Base-by-base conservation (phyloP, 37 sponge, comb jelly and placozoan species). In the Ianthella basta region DNA sequence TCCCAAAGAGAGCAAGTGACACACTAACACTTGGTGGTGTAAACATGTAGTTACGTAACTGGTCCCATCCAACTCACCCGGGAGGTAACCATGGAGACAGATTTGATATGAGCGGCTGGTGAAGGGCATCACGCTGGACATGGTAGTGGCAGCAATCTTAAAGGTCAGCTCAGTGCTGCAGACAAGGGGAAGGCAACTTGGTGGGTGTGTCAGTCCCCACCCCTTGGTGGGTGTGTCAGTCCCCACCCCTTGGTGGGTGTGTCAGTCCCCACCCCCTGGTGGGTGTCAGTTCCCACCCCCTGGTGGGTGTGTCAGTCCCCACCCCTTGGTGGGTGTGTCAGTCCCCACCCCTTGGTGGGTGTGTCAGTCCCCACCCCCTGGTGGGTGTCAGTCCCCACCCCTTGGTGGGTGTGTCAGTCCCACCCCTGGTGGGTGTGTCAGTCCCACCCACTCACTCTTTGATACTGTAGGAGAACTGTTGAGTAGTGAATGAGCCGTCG, bases 81-180 rank as follows among this genome's bases (percentile, higher is more conserved):
- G 88, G 82, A 82, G 85, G 44, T 64, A 79, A 59, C 84, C 85
- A 55, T 40, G 80, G 25, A 91, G 14, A 21, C 60, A 40, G 23
- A 91, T 65, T 65, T 91, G 82, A 55, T 91, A 91, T 15, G 80
- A 75, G 36, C 91, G 34, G 23, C 54, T 15, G 13, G 73, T 70
- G 20, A 60, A 39, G 14, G 29, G 20, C 30, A 38, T 5, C 19
- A 19, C 56, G 38, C 34, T 66, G 14, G 57, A 20, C 23, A 30
- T 70, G 23, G 20, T 55, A 15, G 73, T 39, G 23, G 72, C 72
- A 29, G 59, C 38, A 35, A 84, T 70, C 25, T 23, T 55, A n/a
- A 84, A 56, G 8, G 72, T 60, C 38, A 84, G 27, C 4, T 53
- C 27, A 50, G 21, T 56, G 67, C 50, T 72, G 19, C 39, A 29